Evolutionary conservation across 2,888 invertebrate species (phyloP), one percentile per base, ranked within the genome.

Genomic region (Iselma pallidipennis): DNA sequence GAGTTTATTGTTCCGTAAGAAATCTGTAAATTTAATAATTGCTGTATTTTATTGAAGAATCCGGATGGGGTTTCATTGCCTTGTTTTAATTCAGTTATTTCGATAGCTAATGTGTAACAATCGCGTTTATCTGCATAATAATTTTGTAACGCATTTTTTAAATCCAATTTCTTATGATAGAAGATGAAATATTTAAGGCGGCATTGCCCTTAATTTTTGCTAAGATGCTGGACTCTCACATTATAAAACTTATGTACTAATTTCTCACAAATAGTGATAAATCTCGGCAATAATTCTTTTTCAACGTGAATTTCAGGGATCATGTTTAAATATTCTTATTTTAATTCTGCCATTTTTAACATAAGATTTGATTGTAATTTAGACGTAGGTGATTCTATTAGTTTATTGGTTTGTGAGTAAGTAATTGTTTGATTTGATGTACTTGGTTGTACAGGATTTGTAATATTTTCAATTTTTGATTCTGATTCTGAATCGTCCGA

Each of bases 71-170:
- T 55, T 59, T 62, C 61, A 54, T 67, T 67, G 26, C 23, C 49
- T 57, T 65, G 66, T 54, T 57, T 56, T 25, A 66, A 19, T 51
- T 59, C 59, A 12, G 57, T 56, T 14, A 67, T 57, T 58, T 67
- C 67, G 21, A 63, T 56, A 33, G 33, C 50, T 16, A 66, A 48
- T 10, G 58, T 67, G 45, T 49, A 63, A 33, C 54, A 37, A 57
- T 67, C 61, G 9, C 61, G 19, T 66, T 64, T 58, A 53, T 61
- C 64, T 16, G 58, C 52, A 45, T 66, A 67, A 28, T 54, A 57
- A 49, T 62, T 66, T 28, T 61, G 12, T 26, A 67, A 23, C 5
- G 65, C 63, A 2, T 4, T 28, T 59, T 63, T 66, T 48, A 66
- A 51, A 55, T 66, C 60, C 63, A 63, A 63, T 14, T 48, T 16